A percentile compares a stretch with the other conserved stretches of the same genome.
phyloP scores from a whole-genome alignment of 2,797 vertebrate species.

The Sebastes oblongus region DNA sequence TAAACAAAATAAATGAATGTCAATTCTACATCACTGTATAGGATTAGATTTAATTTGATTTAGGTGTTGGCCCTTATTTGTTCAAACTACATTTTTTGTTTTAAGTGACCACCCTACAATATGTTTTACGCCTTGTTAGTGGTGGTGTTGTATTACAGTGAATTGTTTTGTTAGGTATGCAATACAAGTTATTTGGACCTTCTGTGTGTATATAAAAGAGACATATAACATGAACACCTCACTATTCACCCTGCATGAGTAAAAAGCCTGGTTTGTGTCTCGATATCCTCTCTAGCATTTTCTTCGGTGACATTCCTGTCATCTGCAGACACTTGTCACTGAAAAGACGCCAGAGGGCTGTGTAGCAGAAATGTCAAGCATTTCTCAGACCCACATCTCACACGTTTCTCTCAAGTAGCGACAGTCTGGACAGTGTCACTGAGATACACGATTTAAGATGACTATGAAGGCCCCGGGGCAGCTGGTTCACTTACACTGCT shows the following conservation, averaged over 20 bases:
- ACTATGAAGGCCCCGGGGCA: neutral
- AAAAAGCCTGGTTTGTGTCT: constrained; percentile 3
- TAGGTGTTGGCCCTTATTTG: neutral
- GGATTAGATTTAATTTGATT: neutral
- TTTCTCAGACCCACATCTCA: constrained; percentile 43
- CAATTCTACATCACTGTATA: neutral
- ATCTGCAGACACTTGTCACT: constrained; percentile 45
- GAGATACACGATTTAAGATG: neutral
- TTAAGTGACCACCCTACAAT: neutral
- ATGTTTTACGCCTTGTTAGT: neutral
- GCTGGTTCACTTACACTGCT: neutral
- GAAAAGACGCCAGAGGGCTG: constrained; percentile 22
- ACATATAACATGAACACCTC: neutral
- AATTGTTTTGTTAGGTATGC: neutral
- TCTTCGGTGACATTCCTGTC: constrained; percentile 55
- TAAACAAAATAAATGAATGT: neutral
- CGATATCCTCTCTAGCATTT: constrained; percentile 28
- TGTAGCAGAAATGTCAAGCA: constrained; percentile 38
- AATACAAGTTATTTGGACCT: neutral
- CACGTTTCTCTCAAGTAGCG: constrained; percentile 29
- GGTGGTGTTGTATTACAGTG: neutral
- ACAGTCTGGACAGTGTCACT: constrained; percentile 27
- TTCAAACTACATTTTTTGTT: neutral
- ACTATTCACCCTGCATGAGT: neutral
- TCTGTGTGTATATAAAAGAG: neutral